These are phyloP conservation scores for Zenarchopterus dispar DNA, from an alignment of 2,797 vertebrate genomes.

Conservation along the genomic window DNA sequence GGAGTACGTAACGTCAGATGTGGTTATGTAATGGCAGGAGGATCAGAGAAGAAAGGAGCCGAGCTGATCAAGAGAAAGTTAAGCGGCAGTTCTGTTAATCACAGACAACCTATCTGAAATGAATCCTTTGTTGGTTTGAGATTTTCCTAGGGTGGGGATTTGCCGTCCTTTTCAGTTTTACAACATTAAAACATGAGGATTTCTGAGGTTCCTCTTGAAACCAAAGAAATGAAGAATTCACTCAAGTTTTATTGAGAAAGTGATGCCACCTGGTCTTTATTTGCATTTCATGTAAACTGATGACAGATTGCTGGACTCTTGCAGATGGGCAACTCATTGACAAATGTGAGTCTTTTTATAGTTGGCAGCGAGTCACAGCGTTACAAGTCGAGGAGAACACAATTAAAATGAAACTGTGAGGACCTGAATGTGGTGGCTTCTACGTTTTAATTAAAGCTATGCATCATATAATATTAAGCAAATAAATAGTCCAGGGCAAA, in stretches of 20 bases:
- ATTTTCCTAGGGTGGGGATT: not conserved
- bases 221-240: no score
- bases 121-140: not conserved
- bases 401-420: no score
- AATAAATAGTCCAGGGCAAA: not conserved
- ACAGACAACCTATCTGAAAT: conserved; percentile 13
- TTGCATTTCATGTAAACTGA: no score
- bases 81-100: conserved; percentile 6
- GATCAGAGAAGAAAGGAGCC: conserved; percentile 12
- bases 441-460: no score
- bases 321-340: conserved; percentile 14
- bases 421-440: no score
- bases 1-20: conserved; percentile 34
- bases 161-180: not conserved
- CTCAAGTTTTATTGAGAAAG: no score
- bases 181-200: not conserved
- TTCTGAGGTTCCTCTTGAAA: no score
- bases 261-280: no score
- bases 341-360: conserved; percentile 9
- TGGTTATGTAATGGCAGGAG: conserved; percentile 27
- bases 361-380: not conserved
- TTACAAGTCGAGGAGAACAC: not conserved
- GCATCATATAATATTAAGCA: no score
- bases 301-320: not conserved
- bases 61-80: conserved; percentile 15